Conservation (phyloP, 2,797 vertebrate genomes). For the Coregonus suidteri region DNA sequence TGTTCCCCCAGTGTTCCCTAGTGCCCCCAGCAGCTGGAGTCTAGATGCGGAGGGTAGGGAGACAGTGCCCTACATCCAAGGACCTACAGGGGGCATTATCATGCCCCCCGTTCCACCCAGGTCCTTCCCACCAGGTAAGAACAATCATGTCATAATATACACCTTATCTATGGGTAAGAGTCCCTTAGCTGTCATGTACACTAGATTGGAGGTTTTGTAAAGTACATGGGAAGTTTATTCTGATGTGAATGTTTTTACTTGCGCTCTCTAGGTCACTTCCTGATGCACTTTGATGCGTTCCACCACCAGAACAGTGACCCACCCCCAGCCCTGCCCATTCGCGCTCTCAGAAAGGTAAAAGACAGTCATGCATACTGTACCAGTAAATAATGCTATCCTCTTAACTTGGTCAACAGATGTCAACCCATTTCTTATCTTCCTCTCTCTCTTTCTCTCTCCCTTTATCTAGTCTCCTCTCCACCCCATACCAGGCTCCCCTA, state of each 20-base stretch:
- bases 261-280: slow-evolving; percentile 86
- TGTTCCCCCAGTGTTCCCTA: slow-evolving; percentile 83
- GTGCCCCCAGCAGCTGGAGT: slow-evolving; percentile 92
- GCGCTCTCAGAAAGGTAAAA: slow-evolving; percentile 94
- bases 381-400: background rate
- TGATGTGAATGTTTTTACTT: slow-evolving; percentile 6
- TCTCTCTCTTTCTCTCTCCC: slow-evolving; percentile 3
- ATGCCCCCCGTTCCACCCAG: slow-evolving; percentile 88
- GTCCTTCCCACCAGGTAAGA: slow-evolving; percentile 85
- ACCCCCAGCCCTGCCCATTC: slow-evolving; percentile 91
- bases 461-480: slow-evolving; percentile 90
- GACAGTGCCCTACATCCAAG: slow-evolving; percentile 67
- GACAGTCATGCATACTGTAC: background rate
- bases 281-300: slow-evolving; percentile 97
- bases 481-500: slow-evolving; percentile 96
- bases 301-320: slow-evolving; percentile 93
- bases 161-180: background rate
- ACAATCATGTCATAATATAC: background rate
- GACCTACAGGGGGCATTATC: slow-evolving; percentile 78
- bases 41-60: slow-evolving; percentile 86
- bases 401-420: slow-evolving; percentile 8
- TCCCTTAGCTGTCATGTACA: slow-evolving; percentile 2
- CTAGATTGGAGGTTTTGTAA: background rate
- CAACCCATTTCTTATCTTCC: slow-evolving; percentile 19
- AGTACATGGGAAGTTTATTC: background rate